Conservation (phyloP, 2,113 vertebrate species). For the Oceanodroma tethys region DNA sequence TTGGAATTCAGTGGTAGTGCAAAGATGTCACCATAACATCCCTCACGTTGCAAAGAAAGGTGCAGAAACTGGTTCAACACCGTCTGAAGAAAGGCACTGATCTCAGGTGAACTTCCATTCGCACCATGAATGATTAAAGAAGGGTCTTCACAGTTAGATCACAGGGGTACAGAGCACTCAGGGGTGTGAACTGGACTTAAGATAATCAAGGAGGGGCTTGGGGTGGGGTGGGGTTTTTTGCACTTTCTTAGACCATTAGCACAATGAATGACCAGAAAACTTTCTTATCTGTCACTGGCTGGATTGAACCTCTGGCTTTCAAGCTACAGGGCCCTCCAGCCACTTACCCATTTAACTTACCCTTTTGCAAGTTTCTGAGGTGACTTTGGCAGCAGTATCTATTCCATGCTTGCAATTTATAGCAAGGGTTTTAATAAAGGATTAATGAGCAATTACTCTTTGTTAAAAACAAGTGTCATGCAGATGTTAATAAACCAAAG, state of each 20-base stretch:
- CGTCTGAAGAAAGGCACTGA: neutral
- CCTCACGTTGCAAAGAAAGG: neutral
- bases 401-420: neutral
- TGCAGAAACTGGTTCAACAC: neutral
- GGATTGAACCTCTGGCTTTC: neutral
- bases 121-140: neutral
- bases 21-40: neutral
- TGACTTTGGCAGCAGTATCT: neutral
- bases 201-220: fast-evolving
- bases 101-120: neutral
- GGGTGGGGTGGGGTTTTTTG: neutral
- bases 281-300: neutral
- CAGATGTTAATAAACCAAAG: neutral
- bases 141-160: neutral
- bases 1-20: neutral
- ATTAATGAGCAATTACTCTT: neutral
- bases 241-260: neutral
- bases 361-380: neutral
- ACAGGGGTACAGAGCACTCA: neutral
- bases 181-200: fast-evolving
- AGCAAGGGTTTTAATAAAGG: neutral
- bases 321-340: neutral
- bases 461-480: neutral
- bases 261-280: neutral
- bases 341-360: neutral